Percentiles rank a stretch among this genome's conserved stretches.
Conservation (phyloP, 2,113 vertebrate species). For the Hippolais icterina region DNA sequence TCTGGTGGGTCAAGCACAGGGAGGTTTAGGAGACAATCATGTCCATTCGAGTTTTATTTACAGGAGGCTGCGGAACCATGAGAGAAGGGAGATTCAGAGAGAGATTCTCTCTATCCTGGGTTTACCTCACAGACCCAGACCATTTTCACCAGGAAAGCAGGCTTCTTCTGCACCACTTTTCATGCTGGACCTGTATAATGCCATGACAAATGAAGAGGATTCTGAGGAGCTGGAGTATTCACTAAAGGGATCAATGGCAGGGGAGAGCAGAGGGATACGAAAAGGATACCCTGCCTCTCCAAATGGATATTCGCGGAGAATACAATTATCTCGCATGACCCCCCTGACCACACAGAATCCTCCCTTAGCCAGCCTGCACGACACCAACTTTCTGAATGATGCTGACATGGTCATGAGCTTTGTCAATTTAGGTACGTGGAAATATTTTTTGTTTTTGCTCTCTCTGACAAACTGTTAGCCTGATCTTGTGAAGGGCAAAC, state of each 20-base stretch:
- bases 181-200: constrained; percentile 99
- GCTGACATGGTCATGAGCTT: constrained; percentile 99
- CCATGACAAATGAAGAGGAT: constrained; percentile 93
- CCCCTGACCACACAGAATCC: constrained; percentile 83
- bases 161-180: constrained; percentile 96
- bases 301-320: constrained; percentile 84
- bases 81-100: constrained; percentile 96
- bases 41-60: constrained; percentile 99
- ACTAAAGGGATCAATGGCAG: constrained; percentile 78
- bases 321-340: constrained; percentile 80
- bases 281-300: constrained; percentile 83
- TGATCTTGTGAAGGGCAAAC: background rate
- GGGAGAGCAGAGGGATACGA: constrained; percentile 79
- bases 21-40: constrained; percentile 91
- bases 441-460: constrained; percentile 42
- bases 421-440: constrained; percentile 94
- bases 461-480: background rate
- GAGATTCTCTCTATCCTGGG: constrained; percentile 99
- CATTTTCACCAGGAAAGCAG: constrained; percentile 95
- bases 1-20: constrained; percentile 84
- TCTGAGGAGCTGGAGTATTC: constrained; percentile 78
- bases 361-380: constrained; percentile 87
- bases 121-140: constrained; percentile 94
- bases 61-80: constrained; percentile 95
- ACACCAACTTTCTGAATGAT: constrained; percentile 96